A percentile compares a stretch with the other conserved stretches of the same genome.
Conservation (phyloP, 2,888 invertebrate species). For the Xylophagus ater region DNA sequence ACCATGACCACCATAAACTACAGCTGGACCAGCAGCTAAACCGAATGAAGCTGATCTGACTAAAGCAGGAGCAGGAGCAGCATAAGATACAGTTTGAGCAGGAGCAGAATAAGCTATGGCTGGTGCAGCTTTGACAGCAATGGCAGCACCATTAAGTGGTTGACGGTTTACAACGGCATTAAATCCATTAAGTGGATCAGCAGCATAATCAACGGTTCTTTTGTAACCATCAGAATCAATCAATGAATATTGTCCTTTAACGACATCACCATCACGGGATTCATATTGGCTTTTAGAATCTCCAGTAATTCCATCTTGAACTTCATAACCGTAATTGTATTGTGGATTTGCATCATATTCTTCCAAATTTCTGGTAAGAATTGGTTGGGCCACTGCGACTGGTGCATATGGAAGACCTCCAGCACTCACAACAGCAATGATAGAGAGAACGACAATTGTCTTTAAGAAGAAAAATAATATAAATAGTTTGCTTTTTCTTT, state of each 20-base stretch:
- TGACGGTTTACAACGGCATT: slow-evolving; percentile 36
- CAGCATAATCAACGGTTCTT: slow-evolving; percentile 38
- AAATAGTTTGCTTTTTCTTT: not conserved
- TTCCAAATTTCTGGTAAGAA: slow-evolving; percentile 22
- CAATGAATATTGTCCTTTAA: slow-evolving; percentile 39
- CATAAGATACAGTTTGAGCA: slow-evolving; percentile 13
- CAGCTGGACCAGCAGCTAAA: slow-evolving; percentile 1
- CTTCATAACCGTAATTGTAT: slow-evolving; percentile 37
- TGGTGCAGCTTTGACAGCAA: not conserved
- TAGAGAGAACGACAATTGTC: slow-evolving; percentile 19
- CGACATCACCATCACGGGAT: slow-evolving; percentile 37
- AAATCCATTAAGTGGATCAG: slow-evolving; percentile 38
- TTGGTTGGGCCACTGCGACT: slow-evolving; percentile 21
- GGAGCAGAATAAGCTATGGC: slow-evolving; percentile 8
- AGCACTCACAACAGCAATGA: slow-evolving; percentile 17
- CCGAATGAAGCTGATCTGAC: slow-evolving; percentile 6
- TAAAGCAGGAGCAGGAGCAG: slow-evolving; percentile 12
- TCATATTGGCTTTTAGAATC: slow-evolving; percentile 39
- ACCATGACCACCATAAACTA: too few species aligned
- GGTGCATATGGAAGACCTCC: too few species aligned
- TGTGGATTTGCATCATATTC: slow-evolving; percentile 39
- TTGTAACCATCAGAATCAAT: slow-evolving; percentile 38
- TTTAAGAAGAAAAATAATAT: slow-evolving; percentile 8
- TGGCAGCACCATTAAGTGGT: slow-evolving; percentile 9
- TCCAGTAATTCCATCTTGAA: slow-evolving; percentile 37